phyloP scores from a whole-genome alignment of 2,797 vertebrate genomes.

The Mus spretus region DNA sequence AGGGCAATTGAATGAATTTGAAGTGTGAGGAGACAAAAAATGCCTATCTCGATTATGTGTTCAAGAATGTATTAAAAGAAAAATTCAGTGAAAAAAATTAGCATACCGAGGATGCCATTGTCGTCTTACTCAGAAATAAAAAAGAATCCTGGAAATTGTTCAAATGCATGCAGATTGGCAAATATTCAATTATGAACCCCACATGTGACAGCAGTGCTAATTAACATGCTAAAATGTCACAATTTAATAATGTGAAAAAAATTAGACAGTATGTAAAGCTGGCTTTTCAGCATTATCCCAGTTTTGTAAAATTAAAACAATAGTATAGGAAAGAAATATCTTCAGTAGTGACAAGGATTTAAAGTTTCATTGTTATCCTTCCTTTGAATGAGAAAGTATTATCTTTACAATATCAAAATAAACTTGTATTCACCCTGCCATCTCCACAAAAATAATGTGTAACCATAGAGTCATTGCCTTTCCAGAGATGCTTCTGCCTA shows the following conservation, averaged over 20 bases:
- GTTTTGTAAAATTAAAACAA: background rate
- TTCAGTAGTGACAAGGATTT: background rate
- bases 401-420: background rate
- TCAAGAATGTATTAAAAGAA: background rate
- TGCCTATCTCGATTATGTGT: background rate
- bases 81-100: slow-evolving; percentile 11
- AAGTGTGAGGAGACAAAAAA: background rate
- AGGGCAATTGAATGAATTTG: background rate
- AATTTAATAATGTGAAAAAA: slow-evolving; percentile 10
- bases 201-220: slow-evolving; percentile 5
- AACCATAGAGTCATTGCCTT: background rate
- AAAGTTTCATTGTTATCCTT: background rate
- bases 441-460: background rate
- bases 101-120: background rate
- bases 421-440: background rate
- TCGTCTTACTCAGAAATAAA: background rate
- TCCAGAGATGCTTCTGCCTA: background rate
- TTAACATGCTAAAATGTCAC: slow-evolving; percentile 13
- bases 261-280: background rate
- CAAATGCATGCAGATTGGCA: slow-evolving; percentile 3
- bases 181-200: background rate
- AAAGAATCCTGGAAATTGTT: slow-evolving; percentile 28
- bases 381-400: background rate
- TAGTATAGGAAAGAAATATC: background rate
- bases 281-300: background rate